Percentiles rank a stretch among this genome's conserved stretches.
phyloP scores from a whole-genome alignment of 2,888 invertebrate genomes.

The Eilema depressum region DNA sequence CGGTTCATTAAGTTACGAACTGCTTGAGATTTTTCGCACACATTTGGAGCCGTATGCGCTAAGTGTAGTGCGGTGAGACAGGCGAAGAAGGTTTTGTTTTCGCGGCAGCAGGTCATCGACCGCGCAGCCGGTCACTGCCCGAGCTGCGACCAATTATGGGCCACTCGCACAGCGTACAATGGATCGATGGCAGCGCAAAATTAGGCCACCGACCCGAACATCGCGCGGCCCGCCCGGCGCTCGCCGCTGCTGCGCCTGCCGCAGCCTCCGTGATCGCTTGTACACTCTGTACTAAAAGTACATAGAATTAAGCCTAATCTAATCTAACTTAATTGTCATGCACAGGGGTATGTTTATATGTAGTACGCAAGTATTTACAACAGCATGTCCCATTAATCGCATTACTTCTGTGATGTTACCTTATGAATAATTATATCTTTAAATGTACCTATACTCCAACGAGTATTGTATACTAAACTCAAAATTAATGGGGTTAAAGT shows the following conservation, averaged over 20 bases:
- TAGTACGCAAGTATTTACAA: neutral
- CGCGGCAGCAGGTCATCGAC: constrained; percentile 80
- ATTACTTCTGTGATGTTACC: neutral
- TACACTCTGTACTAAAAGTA: constrained; percentile 18
- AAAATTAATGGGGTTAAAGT: neutral
- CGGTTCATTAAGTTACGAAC: constrained; percentile 19
- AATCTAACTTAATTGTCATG: constrained; percentile 8
- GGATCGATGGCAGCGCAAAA: constrained; percentile 86
- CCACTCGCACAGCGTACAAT: constrained; percentile 87
- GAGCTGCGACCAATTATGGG: constrained; percentile 86
- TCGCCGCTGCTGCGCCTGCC: constrained; percentile 54
- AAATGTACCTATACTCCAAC: neutral
- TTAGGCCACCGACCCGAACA: constrained; percentile 80
- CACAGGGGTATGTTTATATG: neutral
- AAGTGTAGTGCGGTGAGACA: constrained; percentile 55
- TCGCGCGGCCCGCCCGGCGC: constrained; percentile 57
- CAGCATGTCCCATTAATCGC: neutral
- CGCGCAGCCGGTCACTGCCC: constrained; percentile 85
- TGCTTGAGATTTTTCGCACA: constrained; percentile 34
- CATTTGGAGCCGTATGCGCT: constrained; percentile 44
- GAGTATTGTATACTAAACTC: neutral
- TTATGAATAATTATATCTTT: too few species aligned
- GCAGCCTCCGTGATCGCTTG: constrained; percentile 53
- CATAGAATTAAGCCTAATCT: neutral
- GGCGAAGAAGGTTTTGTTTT: constrained; percentile 82